Conservation (phyloP, 2,113 vertebrate genomes). For the Gracilinanus agilis region DNA sequence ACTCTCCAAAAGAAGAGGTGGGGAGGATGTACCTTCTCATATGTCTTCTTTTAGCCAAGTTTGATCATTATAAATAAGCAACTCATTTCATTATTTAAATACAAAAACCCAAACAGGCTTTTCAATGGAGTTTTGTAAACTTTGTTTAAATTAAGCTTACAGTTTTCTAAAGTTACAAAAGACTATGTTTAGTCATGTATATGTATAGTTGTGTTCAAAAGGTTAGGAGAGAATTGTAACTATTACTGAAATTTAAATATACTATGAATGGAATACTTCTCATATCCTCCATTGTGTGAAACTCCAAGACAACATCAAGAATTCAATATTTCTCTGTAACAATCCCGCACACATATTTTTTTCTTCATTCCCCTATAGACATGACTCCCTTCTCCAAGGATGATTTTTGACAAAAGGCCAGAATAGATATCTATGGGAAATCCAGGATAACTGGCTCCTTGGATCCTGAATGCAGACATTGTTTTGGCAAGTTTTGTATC, state of each 20-base stretch:
- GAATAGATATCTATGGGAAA: not conserved
- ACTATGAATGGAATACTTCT: not conserved
- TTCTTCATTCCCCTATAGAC: not conserved
- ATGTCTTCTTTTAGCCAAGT: not conserved
- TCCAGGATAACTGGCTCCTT: not conserved
- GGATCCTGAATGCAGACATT: not conserved
- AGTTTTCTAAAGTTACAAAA: slow-evolving; percentile 35
- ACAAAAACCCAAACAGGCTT: not conserved
- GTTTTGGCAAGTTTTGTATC: slow-evolving; percentile 17
- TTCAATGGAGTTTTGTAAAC: not conserved
- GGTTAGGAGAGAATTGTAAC: not conserved
- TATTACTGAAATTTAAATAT: not conserved
- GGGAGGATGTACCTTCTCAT: not conserved
- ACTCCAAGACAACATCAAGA: not conserved
- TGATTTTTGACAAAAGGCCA: not conserved
- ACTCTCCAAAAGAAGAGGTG: not conserved
- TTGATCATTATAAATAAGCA: not conserved
- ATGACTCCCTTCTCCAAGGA: not conserved
- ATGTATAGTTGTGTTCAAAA: not conserved
- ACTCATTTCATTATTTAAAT: not conserved
- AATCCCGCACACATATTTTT: not conserved
- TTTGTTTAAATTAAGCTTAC: not conserved
- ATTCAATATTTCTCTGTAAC: not conserved
- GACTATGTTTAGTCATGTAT: not conserved
- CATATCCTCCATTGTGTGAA: not conserved